phyloP scores from a whole-genome alignment of 2,888 invertebrate species.

The Metacarcinus magister region DNA sequence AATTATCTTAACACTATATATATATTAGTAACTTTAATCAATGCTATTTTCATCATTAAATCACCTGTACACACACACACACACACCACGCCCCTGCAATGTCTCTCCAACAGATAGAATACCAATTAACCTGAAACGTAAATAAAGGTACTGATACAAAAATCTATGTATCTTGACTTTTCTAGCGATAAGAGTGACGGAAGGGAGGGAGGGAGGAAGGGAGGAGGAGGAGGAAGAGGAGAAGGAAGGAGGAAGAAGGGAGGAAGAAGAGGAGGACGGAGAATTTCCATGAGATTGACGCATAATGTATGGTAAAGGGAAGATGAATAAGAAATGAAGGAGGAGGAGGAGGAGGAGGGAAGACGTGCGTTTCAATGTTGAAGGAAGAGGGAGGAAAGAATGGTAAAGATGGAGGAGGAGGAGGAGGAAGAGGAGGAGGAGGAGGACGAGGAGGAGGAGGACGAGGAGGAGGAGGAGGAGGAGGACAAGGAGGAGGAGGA shows the following conservation, averaged over 20 bases:
- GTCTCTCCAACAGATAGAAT: background rate
- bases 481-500: constrained; percentile 34
- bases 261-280: background rate
- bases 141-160: background rate
- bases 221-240: background rate
- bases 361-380: background rate
- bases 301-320: background rate
- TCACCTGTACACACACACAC: background rate
- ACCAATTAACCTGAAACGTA: background rate
- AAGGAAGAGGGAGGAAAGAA: constrained; percentile 17
- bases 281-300: background rate
- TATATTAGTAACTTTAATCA: background rate
- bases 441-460: background rate
- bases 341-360: background rate
- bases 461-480: background rate
- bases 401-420: background rate
- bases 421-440: constrained; percentile 9
- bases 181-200: constrained; percentile 32
- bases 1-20: background rate
- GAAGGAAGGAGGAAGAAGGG: background rate
- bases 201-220: background rate
- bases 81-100: background rate
- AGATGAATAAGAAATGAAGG: background rate
- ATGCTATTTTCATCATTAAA: background rate
- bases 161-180: background rate